phyloP scores from a whole-genome alignment of 2,888 invertebrate species.

The Hirtodrosophila confusa region DNA sequence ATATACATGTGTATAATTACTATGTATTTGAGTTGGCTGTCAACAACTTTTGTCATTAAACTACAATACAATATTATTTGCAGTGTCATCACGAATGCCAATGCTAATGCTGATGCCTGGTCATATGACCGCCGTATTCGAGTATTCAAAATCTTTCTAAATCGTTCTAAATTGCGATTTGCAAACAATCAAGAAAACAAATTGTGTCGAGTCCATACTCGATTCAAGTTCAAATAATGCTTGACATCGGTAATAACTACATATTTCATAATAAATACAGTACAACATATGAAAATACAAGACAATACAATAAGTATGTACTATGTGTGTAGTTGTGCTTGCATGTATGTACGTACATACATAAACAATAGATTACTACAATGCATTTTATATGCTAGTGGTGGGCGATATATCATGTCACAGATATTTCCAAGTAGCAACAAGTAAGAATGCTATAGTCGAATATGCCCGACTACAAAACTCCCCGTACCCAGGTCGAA shows the following conservation, averaged over 20 bases:
- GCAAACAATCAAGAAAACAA: conserved; percentile 18
- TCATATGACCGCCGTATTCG: conserved; percentile 54
- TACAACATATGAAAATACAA: conserved; percentile 44
- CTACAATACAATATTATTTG: conserved; percentile 45
- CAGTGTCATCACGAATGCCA: conserved; percentile 51
- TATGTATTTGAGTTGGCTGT: conserved; percentile 23
- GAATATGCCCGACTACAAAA: no score
- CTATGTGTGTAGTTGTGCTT: conserved; percentile 7
- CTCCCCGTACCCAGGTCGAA: no score
- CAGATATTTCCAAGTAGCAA: no score
- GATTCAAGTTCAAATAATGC: conserved; percentile 73
- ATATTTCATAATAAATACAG: conserved; percentile 49
- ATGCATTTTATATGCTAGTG: conserved; percentile 42
- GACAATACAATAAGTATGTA: conserved; percentile 41
- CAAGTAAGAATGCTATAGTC: no score
- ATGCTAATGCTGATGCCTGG: conserved; percentile 41
- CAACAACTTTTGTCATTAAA: conserved; percentile 35
- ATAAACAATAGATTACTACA: conserved; percentile 61
- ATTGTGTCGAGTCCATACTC: conserved; percentile 23
- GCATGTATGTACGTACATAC: conserved; percentile 6
- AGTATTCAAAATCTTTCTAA: conserved; percentile 58
- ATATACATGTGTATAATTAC: conserved; percentile 11
- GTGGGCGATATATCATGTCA: conserved; percentile 76
- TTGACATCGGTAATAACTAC: conserved; percentile 60
- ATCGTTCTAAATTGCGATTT: conserved; percentile 45